Evolutionary conservation across 2,113 vertebrate genomes (phyloP), one percentile per base, ranked within the genome.

Genomic region (Anoura caudifer): DNA sequence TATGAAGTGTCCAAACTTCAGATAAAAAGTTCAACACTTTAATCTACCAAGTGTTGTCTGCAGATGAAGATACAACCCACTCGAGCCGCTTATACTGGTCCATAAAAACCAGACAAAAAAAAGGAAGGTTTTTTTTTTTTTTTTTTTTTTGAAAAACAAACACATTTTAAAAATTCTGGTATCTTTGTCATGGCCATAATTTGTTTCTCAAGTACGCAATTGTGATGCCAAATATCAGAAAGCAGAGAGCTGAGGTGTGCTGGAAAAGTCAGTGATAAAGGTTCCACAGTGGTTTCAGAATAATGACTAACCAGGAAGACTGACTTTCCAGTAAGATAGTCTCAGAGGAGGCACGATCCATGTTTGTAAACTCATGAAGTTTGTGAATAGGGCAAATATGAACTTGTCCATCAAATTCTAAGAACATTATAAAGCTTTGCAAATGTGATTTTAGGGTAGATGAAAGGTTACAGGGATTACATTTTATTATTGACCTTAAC

Each of bases 401-500:
- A 87, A 84, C 17, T 24, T 52, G 22, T 9, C 43, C 38, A 76
- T 94, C 26, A 69, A 80, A 59, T 75, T 76, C 43, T 69, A n/a
- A 50, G 76, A 70, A n/a, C 3, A 31, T 70, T 72, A 67, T 83
- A 83, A 90, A 94, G 14, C 33, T 95, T 87, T 88, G 52, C 43
- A 95, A 91, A 95, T 75, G 13, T 76, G 90, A 61, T 59, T 52
- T 82, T 82, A 87, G 63, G 20, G 16, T 19, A 67, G 26, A 50
- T 91, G 33, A 14, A 88, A 92, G 24, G 43, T n/a, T 41, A 69
- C 5, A 67, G 59, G 7, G 83, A 85, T 77, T 67, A 2, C 52
- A 19, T 65, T 95, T 94, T 80, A 76, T 84, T 92, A 47, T 76
- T 96, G 65, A 75, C n/a, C 36, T 94, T 90, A 80, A 80, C 17